A percentile compares a stretch with the other conserved stretches of the same genome.
Evolutionary conservation across 2,113 vertebrate genomes (phyloP).

Genomic region (Boulengeromyrus knoepffleri): DNA sequence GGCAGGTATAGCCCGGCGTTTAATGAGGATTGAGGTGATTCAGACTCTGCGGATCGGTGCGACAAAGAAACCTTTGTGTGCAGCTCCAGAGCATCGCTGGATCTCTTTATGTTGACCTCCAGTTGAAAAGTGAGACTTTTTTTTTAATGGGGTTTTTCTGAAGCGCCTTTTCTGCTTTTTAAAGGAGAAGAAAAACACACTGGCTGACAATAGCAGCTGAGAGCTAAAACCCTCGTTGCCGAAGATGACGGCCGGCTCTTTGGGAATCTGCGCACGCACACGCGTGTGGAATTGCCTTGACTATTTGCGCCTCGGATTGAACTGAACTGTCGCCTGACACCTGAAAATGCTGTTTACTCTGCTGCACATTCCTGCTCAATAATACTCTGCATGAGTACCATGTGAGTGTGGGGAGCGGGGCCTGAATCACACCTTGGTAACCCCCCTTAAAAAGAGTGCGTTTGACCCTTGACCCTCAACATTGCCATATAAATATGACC

Average conservation of each 20-base stretch:
- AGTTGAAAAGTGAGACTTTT: background rate
- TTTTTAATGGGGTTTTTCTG: background rate
- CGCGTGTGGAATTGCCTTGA: background rate
- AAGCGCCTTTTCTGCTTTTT: background rate
- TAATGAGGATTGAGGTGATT: background rate
- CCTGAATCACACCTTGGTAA: background rate
- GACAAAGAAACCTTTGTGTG: background rate
- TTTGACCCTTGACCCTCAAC: background rate
- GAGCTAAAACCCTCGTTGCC: background rate
- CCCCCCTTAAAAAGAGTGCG: background rate
- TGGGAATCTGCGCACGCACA: background rate
- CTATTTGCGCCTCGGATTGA: background rate
- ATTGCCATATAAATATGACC: background rate
- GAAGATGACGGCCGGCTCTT: background rate
- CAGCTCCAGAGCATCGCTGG: too few relatives aligned
- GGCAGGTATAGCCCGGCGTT: background rate
- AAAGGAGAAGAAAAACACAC: background rate
- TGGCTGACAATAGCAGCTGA: background rate
- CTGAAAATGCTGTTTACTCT: background rate
- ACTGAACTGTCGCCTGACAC: background rate
- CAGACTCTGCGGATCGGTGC: background rate
- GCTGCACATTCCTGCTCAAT: background rate
- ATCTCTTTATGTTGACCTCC: background rate
- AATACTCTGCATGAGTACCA: background rate
- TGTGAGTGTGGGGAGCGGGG: background rate